Base-by-base conservation (phyloP, 1,140 invertebrate species). In the Ceratosolen solmsi region DNA sequence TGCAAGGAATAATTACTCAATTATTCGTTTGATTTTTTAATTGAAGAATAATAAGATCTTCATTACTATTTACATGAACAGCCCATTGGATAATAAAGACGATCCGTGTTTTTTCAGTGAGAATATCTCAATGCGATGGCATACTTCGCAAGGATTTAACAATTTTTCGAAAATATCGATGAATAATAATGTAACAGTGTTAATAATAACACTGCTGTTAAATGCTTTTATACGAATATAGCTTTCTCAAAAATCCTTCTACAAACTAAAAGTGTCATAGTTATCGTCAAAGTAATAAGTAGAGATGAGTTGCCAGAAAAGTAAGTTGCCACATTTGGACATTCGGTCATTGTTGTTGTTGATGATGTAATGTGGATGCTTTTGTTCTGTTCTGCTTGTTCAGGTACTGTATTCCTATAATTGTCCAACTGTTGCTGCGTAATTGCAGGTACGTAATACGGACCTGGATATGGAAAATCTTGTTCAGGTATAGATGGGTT, bases 371-470 rank as follows among this genome's bases (percentile, higher is more conserved):
- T 22, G 36, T 33, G 11, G 15, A 79, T 22, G 49, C 76, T 71
- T 3, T 56, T 13, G 22, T 76, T 54, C 30, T 2, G 20, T 17
- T 54, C 30, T 0, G 54, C 46, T 51, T 85, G 79, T 17, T 80
- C 79, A 0, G 17, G 46, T 27, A 30, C 7, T 3, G 41, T 76
- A 36, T 9, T 74, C 15, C 85, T 76, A 78, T 87, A 89, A 56
- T 87, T 87, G 15, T 88, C 84, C 0, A 88, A 60, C 41, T 88
- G 84, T 0, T 84, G 84, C 2, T 83, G 60, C 2, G 86, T 88
- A 0, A 86, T 83, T 15, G 83, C 65, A 0, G 86, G 74, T 0
- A 84, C 82, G 38, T 86, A 86, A 71, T 88, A 86, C 0, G 88
- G 84, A 0, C 80, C 74, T n/a, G 85, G 87, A 51, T 75, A 33